phyloP scores from a whole-genome alignment of 1,140 invertebrate species.

The Megalonaias nervosa region DNA sequence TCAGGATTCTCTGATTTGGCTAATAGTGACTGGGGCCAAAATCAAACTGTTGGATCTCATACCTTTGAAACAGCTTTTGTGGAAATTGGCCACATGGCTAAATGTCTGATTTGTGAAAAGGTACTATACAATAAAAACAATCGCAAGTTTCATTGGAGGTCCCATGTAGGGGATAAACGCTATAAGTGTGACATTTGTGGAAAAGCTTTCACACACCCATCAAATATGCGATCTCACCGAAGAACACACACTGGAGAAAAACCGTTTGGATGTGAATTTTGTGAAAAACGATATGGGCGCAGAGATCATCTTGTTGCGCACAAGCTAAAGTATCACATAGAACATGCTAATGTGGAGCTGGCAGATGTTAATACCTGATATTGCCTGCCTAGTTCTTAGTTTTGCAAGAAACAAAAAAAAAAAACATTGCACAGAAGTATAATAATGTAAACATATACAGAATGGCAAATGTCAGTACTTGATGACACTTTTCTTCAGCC shows the following conservation, averaged over 20 bases:
- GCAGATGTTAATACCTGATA: too few species aligned
- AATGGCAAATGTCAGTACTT: too few species aligned
- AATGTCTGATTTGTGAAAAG: constrained; percentile 36
- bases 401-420: too few species aligned
- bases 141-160: constrained; percentile 34
- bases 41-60: too few species aligned
- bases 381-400: too few species aligned
- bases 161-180: constrained; percentile 34
- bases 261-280: constrained; percentile 32
- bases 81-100: constrained; percentile 36
- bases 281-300: constrained; percentile 34
- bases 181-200: constrained; percentile 36
- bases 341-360: too few species aligned
- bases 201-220: constrained; percentile 37
- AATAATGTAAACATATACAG: too few species aligned
- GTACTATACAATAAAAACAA: constrained; percentile 35
- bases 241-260: constrained; percentile 43
- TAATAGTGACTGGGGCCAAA: too few species aligned
- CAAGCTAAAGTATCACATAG: too few species aligned
- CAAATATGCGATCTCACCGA: constrained; percentile 36
- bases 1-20: too few species aligned
- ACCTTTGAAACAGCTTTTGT: constrained; percentile 24
- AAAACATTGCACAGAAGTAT: too few species aligned
- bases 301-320: constrained; percentile 17
- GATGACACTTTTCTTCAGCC: too few species aligned